Evolutionary conservation across 2,888 invertebrate species (phyloP), one percentile per base, ranked within the genome.

Genomic region (Chalcosyrphus nemorum): DNA sequence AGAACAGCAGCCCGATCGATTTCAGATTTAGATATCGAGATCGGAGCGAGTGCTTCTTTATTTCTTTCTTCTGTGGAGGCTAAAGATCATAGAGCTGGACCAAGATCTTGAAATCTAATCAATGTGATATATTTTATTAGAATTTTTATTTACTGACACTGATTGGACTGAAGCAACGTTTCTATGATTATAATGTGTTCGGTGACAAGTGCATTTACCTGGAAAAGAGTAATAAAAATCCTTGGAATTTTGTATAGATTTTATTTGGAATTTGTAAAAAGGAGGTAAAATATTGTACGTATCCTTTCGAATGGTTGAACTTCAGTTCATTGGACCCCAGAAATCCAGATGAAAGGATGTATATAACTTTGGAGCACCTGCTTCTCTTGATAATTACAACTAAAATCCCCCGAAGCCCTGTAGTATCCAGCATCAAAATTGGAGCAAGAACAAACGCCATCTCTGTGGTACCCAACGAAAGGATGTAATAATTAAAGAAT

Each of bases 11-110:
- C 17, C 50, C 17, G 41, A 65, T 65, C 47, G 41, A 38, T 57
- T 35, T 41, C 11, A 50, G 19, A 71, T 81, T 76, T 24, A 81
- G 50, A 71, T 63, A 54, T 71, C 59, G n/a, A 47, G 29, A 71
- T 59, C 17, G 43, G 29, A 21, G 27, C 6, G 56, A 24, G 66
- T 35, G 52, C 41, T n/a, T 35, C 32, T 35, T 63, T 21, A 56
- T 27, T 57, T 43, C 38, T 4, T 66, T 13, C 27, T 13, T 15
- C 13, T 2, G 17, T 27, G 17, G 24, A 19, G 54, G 27, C 6
- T 29, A 32, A 21, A 65, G 17, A 66, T 24, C 41, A 54, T 43
- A 29, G 38, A 52, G 66, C n/a, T 32, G 27, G 24, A 5, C 13
- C 38, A 24, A 13, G 13, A 57, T 66, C 57, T 21, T 50, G 27